Base-by-base conservation (phyloP, 1,140 invertebrate genomes). In the Pseudoatta argentina region DNA sequence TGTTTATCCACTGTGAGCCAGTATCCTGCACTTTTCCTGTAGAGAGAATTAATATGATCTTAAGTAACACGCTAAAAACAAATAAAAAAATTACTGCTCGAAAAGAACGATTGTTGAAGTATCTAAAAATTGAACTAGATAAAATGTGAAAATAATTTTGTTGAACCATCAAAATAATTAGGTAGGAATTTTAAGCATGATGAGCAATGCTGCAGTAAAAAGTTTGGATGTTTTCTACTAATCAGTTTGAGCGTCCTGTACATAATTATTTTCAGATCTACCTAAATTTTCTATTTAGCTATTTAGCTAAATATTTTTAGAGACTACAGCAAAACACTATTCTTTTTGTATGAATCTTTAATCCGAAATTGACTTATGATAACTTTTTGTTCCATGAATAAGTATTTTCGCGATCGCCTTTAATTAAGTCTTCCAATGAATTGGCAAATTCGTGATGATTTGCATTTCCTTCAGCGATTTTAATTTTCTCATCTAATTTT, bases 11-110 rank as follows among this genome's bases (percentile, higher is more conserved):
- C n/a, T 24, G 30, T 34, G 14, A 39, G 7, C 10, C 27, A 18
- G 16, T 14, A 12, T 30, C 27, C 4, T 51, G 24, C 12, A 51
- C 53, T 67, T 71, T 44, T 71, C 21, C 10, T 14, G 30, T 21
- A 18, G 24, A 57, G 24, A 39, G 16, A n/a, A 75, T 83, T 75
- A 61, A 82, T 72, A 72, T 3, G 18, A 24, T 55, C 5, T 16
- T 7, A 44, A 3, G 4, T 24, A 8, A 12, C 39, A 27, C n/a
- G 34, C n/a, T 67, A 44, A 39, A 12, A 73, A 55, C 48, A 57
- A 57, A 72, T 55, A n/a, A 55, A 71, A 73, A 72, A 34, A 14
- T 39, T 39, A 12, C 4, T 14, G 24, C 18, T 7, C 0, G 18
- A 44, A 44, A 39, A 39, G 34, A 39, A 44, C n/a, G n/a, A n/a